Evolutionary conservation across 2,113 vertebrate species (phyloP).

Genomic region (Rallus limicola): DNA sequence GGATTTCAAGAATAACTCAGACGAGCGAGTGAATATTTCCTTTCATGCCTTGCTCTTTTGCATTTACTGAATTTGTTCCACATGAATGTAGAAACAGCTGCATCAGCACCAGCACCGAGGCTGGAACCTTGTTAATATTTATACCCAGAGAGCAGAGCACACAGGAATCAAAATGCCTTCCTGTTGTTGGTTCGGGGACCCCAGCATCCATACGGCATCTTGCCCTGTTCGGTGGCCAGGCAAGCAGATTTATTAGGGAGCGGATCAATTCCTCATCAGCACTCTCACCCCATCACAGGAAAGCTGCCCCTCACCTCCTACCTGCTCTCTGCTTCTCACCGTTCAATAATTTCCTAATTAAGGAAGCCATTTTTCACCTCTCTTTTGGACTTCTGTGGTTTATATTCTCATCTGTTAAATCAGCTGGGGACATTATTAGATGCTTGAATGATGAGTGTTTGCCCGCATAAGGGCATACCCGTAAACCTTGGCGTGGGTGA

Average conservation of each 20-base stretch:
- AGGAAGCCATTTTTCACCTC: background rate
- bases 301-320: background rate
- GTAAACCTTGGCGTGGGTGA: background rate
- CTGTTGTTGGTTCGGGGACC: background rate
- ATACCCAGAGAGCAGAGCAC: background rate
- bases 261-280: slow-evolving; percentile 36
- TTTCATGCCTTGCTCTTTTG: slow-evolving; percentile 42
- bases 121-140: slow-evolving; percentile 59
- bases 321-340: background rate
- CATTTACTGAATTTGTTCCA: slow-evolving; percentile 57
- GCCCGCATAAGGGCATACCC: background rate
- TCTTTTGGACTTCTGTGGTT: background rate
- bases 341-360: background rate
- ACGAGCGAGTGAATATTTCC: slow-evolving; percentile 16
- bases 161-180: slow-evolving; percentile 1
- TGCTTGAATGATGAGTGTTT: background rate
- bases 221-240: background rate
- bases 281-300: background rate
- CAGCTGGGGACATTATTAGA: background rate
- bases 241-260: background rate
- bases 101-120: slow-evolving; percentile 28
- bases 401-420: background rate
- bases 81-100: slow-evolving; percentile 58
- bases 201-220: background rate
- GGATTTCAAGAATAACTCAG: slow-evolving; percentile 20